Conservation (phyloP, 2,888 invertebrate genomes). For the Coelogynopora nodosa region DNA sequence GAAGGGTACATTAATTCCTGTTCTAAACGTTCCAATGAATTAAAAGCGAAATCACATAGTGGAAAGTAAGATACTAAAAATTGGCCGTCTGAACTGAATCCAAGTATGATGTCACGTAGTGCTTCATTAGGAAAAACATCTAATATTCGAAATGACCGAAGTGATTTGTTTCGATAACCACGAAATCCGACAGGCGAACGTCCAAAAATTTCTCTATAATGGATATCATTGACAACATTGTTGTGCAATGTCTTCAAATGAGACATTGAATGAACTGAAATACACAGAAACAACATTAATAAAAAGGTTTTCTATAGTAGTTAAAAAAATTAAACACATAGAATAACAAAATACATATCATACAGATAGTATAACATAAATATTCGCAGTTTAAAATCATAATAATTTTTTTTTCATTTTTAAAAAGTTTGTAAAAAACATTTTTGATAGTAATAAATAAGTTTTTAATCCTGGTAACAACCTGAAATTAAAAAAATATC, state of each 20-base stretch:
- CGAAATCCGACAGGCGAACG: background rate
- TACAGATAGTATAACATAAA: too few species aligned
- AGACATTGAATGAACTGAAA: background rate
- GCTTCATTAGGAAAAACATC: background rate
- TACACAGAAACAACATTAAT: too few species aligned
- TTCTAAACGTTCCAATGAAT: background rate
- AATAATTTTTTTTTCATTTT: too few species aligned
- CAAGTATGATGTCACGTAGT: background rate
- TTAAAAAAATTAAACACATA: too few species aligned
- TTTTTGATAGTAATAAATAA: too few species aligned
- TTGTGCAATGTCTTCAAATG: background rate
- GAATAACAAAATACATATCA: too few species aligned
- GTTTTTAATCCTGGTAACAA: too few species aligned
- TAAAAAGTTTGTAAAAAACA: too few species aligned
- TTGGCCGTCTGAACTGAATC: background rate
- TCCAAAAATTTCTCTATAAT: background rate
- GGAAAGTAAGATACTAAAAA: background rate
- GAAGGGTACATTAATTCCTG: background rate
- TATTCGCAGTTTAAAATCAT: too few species aligned
- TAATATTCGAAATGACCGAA: background rate
- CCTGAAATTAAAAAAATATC: too few species aligned
- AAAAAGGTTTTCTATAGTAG: too few species aligned
- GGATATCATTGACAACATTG: background rate
- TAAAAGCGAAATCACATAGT: background rate
- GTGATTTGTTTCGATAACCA: background rate